Evolutionary conservation across 2,113 vertebrate species (phyloP).

Genomic region (Salvelinus fontinalis): DNA sequence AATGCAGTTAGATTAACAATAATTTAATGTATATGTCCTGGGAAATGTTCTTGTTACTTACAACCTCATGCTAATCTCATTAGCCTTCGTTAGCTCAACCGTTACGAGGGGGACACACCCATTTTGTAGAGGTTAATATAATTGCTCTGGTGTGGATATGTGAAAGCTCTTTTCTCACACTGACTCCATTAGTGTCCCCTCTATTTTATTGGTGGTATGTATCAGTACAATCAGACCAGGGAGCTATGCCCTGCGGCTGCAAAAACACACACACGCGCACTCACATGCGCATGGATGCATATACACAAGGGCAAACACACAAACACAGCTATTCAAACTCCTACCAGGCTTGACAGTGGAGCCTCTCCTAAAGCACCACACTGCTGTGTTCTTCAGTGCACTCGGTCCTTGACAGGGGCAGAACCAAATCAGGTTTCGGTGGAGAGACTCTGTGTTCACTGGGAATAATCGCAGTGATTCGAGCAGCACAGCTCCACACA

Average conservation of each 20-base stretch:
- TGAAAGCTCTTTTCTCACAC: no score
- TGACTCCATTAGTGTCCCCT: no score
- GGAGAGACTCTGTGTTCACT: constrained; percentile 34
- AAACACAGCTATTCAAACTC: constrained; percentile 55
- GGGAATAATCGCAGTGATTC: constrained; percentile 42
- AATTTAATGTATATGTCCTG: no score
- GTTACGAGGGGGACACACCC: no score
- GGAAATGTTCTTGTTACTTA: no score
- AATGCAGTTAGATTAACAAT: no score
- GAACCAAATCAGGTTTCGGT: constrained; percentile 50
- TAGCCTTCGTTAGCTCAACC: no score
- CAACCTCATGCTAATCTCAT: no score
- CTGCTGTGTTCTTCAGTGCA: constrained; percentile 30
- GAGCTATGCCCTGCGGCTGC: neutral
- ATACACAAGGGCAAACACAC: no score
- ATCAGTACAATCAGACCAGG: constrained; percentile 45
- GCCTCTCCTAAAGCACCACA: constrained; percentile 27
- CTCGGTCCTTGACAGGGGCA: constrained; percentile 33
- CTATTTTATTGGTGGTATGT: neutral
- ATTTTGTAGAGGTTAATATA: no score
- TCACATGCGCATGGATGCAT: no score
- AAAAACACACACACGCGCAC: neutral
- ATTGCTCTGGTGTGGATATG: no score
- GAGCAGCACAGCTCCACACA: neutral
- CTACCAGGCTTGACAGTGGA: constrained; percentile 45